These are phyloP conservation scores for Magallana gigas DNA, from an alignment of 1,140 invertebrate species.

Conservation along the genomic window DNA sequence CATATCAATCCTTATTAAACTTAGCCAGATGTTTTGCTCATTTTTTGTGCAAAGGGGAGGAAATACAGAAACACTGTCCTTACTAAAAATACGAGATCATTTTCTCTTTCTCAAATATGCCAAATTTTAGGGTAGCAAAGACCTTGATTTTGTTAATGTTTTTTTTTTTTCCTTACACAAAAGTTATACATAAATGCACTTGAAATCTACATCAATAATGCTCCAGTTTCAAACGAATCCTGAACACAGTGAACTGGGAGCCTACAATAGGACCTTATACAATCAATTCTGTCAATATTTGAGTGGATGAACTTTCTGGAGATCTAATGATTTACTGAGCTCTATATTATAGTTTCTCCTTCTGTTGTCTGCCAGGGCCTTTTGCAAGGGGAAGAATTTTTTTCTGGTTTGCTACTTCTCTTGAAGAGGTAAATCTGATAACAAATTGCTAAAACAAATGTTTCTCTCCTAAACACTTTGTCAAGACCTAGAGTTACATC, in stretches of 20 bases:
- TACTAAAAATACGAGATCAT: not conserved
- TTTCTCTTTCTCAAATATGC: not conserved
- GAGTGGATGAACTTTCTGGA: not conserved
- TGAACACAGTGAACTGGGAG: not conserved
- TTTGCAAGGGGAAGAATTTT: not conserved
- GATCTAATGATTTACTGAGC: not conserved
- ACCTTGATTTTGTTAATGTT: not conserved
- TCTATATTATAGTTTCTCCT: not conserved
- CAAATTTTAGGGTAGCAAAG: not conserved
- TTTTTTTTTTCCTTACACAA: not conserved
- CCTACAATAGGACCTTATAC: not conserved
- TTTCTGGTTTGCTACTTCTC: not conserved
- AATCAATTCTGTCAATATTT: not conserved
- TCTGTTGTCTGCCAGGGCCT: not conserved
- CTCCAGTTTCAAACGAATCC: not conserved
- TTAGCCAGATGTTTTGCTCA: not conserved
- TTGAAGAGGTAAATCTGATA: not conserved
- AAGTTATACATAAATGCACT: not conserved
- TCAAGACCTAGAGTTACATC: constrained; percentile 20
- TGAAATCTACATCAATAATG: not conserved
- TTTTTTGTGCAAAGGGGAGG: not conserved
- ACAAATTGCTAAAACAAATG: constrained; percentile 35
- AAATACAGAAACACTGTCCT: not conserved
- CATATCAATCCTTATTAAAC: constrained; percentile 32
- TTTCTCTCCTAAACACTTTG: constrained; percentile 23